Percentiles rank a stretch among this genome's conserved stretches.
phyloP scores from a whole-genome alignment of 2,888 invertebrate genomes.

The Smittia aterrima region DNA sequence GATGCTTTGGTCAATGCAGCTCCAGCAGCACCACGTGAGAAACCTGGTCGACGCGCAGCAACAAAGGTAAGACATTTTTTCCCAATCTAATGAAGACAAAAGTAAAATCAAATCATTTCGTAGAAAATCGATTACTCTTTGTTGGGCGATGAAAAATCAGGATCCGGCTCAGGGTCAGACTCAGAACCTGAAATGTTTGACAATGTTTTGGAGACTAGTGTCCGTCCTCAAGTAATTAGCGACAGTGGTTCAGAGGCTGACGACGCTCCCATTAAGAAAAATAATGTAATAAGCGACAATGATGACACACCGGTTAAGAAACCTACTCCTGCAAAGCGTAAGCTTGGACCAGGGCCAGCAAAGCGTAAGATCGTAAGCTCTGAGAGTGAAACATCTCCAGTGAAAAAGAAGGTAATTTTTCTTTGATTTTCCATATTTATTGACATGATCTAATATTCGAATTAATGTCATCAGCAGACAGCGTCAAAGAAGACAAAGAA shows the following conservation, averaged over 20 bases:
- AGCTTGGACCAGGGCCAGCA: slow-evolving; percentile 45
- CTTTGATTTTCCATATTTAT: background rate
- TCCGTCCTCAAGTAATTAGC: background rate
- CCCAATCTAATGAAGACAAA: background rate
- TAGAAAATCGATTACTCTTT: slow-evolving; percentile 39
- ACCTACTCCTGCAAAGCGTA: slow-evolving; percentile 42
- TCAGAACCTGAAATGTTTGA: slow-evolving; percentile 41
- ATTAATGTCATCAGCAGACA: background rate
- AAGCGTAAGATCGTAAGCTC: slow-evolving; percentile 39
- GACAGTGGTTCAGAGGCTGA: slow-evolving; percentile 45
- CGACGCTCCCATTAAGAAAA: slow-evolving; percentile 30
- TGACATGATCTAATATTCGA: too few species aligned
- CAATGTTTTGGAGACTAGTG: slow-evolving; percentile 21
- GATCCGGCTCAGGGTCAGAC: slow-evolving; percentile 10
- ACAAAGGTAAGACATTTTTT: slow-evolving; percentile 45
- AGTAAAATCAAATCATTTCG: background rate
- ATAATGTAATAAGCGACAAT: background rate
- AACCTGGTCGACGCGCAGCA: slow-evolving; percentile 55
- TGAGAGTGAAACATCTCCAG: slow-evolving; percentile 35
- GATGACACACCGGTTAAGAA: slow-evolving; percentile 38
- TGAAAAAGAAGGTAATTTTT: slow-evolving; percentile 30
- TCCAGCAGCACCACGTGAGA: slow-evolving; percentile 49
- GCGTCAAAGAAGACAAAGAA: slow-evolving; percentile 21
- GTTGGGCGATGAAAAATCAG: background rate
- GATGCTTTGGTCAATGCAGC: slow-evolving; percentile 44